These are phyloP conservation scores for Marronus borbonicus DNA, from an alignment of 2,888 invertebrate species.

Conservation along the genomic window DNA sequence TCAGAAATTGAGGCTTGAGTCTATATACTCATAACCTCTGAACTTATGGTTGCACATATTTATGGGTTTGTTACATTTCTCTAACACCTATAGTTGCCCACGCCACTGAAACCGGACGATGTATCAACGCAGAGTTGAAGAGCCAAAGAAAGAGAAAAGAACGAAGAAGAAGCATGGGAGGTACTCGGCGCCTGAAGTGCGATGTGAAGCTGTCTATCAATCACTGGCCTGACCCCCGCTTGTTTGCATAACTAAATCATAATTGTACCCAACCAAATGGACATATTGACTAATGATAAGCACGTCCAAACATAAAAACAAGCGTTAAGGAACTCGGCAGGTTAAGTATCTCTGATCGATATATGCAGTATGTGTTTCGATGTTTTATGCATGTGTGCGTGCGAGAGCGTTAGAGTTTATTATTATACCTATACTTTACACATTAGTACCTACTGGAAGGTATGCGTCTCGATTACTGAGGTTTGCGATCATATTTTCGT, in stretches of 20 bases:
- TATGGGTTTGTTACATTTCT: not conserved
- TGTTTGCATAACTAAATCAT: conserved; percentile 71
- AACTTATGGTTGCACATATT: too few relatives aligned
- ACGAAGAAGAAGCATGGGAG: conserved; percentile 52
- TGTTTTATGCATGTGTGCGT: conserved; percentile 18
- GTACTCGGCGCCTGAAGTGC: conserved; percentile 65
- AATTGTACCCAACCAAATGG: conserved; percentile 69
- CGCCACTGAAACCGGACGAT: conserved; percentile 30
- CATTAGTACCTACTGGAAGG: conserved; percentile 4
- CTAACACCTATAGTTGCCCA: conserved; percentile 9
- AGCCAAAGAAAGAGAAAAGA: conserved; percentile 28
- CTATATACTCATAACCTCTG: too few relatives aligned
- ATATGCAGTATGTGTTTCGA: conserved; percentile 25
- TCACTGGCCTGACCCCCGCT: conserved; percentile 68
- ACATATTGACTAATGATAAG: conserved; percentile 70
- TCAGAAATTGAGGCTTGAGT: too few relatives aligned
- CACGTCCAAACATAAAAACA: conserved; percentile 62
- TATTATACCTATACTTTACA: conserved; percentile 31
- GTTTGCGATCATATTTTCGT: not conserved
- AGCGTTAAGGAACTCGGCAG: conserved; percentile 56
- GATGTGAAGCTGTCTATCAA: conserved; percentile 67
- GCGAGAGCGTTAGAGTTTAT: conserved; percentile 7
- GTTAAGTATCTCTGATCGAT: conserved; percentile 53
- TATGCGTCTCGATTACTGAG: not conserved
- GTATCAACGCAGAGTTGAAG: not conserved